These are phyloP conservation scores for Drosophila leonis DNA, from an alignment of 2,888 invertebrate genomes.

Conservation along the genomic window DNA sequence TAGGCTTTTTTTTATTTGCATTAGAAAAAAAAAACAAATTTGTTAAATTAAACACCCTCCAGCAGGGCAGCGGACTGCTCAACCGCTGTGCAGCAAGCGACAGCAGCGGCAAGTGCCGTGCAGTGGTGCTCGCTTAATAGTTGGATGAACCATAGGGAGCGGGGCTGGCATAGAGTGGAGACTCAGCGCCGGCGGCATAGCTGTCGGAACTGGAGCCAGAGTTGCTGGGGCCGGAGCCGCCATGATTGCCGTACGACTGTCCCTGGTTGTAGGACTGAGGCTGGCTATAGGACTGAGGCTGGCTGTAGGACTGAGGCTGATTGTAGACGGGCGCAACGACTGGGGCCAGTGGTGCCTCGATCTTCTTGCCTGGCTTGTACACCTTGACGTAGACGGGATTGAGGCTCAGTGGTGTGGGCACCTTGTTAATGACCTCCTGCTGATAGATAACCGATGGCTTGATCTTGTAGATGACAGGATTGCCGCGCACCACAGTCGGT, in stretches of 20 bases:
- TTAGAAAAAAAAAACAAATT: slow-evolving; percentile 64
- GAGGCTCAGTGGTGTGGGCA: slow-evolving; percentile 83
- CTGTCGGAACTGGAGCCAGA: slow-evolving; percentile 50
- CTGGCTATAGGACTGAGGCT: slow-evolving; percentile 44
- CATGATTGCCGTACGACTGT: slow-evolving; percentile 42
- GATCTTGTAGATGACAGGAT: slow-evolving; percentile 84
- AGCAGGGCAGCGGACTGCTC: slow-evolving; percentile 25
- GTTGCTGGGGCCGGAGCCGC: slow-evolving; percentile 40
- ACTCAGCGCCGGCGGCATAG: slow-evolving; percentile 60
- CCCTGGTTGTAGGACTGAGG: slow-evolving; percentile 45
- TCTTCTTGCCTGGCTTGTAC: slow-evolving; percentile 84
- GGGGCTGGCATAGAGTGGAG: slow-evolving; percentile 66
- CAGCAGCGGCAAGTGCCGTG: neutral
- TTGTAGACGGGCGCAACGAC: slow-evolving; percentile 73
- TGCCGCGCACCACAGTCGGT: slow-evolving; percentile 82
- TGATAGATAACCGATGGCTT: slow-evolving; percentile 84
- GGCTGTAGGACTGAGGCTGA: slow-evolving; percentile 51
- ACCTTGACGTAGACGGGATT: slow-evolving; percentile 85
- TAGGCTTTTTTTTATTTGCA: slow-evolving; percentile 61
- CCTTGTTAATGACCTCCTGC: slow-evolving; percentile 84
- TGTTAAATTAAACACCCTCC: slow-evolving; percentile 52
- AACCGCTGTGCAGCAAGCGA: slow-evolving; percentile 3
- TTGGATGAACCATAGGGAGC: slow-evolving; percentile 60
- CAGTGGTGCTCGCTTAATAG: slow-evolving; percentile 52
- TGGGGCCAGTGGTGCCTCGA: slow-evolving; percentile 75